A percentile compares a stretch with the other conserved stretches of the same genome.
Evolutionary conservation across 2,888 invertebrate genomes (phyloP).

Genomic region (Pollenia labialis): DNA sequence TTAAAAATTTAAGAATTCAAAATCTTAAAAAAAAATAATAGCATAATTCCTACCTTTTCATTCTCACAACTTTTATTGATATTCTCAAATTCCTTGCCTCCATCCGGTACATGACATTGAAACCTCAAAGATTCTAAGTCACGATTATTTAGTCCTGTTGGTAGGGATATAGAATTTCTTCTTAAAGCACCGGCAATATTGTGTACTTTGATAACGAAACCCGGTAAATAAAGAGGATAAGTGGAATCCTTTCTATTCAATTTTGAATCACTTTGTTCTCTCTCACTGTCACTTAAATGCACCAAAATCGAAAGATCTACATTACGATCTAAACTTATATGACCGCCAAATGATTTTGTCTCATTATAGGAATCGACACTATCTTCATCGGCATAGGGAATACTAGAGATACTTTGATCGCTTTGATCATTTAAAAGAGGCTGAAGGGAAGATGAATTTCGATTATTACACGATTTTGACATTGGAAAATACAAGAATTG

Average conservation of each 20-base stretch:
- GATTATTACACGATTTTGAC: conserved; percentile 49
- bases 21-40: background rate
- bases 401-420: conserved; percentile 52
- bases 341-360: conserved; percentile 48
- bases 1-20: background rate
- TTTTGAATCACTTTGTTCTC: conserved; percentile 58
- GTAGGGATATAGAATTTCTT: conserved; percentile 72
- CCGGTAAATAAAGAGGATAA: conserved; percentile 40
- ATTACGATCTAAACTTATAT: conserved; percentile 73
- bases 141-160: conserved; percentile 61
- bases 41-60: conserved; percentile 51
- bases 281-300: conserved; percentile 75
- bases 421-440: conserved; percentile 60
- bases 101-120: conserved; percentile 78
- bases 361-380: conserved; percentile 6
- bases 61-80: conserved; percentile 33
- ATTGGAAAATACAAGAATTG: conserved; percentile 16
- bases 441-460: conserved; percentile 39
- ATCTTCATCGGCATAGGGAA: conserved; percentile 69
- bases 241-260: conserved; percentile 27
- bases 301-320: conserved; percentile 76
- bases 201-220: conserved; percentile 62
- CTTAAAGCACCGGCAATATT: conserved; percentile 74
- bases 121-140: conserved; percentile 86
- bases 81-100: conserved; percentile 27